phyloP scores from a whole-genome alignment of 1,140 invertebrate species.

The Diploscapter pachys region DNA sequence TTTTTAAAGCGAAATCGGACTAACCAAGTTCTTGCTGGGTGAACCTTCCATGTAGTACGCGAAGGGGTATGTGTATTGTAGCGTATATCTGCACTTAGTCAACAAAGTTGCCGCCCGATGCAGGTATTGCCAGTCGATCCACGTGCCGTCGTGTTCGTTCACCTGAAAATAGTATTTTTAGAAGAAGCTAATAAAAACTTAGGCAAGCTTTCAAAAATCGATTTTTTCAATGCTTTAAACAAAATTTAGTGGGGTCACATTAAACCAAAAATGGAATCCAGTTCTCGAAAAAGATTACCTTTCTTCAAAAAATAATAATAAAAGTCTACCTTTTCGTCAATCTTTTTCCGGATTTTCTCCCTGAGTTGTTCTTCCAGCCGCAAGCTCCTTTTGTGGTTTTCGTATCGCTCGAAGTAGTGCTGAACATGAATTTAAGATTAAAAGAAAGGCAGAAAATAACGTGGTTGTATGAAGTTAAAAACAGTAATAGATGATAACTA shows the following conservation, averaged over 20 bases:
- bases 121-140: constrained; percentile 99
- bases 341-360: constrained; percentile 79
- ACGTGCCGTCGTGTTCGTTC: constrained; percentile 79
- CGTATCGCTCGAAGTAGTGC: constrained; percentile 99
- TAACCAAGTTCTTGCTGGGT: constrained; percentile 84
- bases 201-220: too few species aligned
- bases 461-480: too few species aligned
- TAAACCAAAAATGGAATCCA: too few species aligned
- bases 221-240: too few species aligned
- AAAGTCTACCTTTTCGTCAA: constrained; percentile 76
- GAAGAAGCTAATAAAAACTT: background rate
- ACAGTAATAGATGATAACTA: too few species aligned
- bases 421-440: too few species aligned
- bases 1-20: constrained; percentile 34
- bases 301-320: constrained; percentile 61
- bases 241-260: too few species aligned
- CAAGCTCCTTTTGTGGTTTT: constrained; percentile 96
- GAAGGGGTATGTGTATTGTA: constrained; percentile 99
- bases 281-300: too few species aligned
- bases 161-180: constrained; percentile 28
- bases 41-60: constrained; percentile 95
- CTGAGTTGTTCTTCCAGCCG: constrained; percentile 92
- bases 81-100: constrained; percentile 92
- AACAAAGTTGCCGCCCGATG: constrained; percentile 84
- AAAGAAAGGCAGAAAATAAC: too few species aligned